phyloP scores from a whole-genome alignment of 2,113 vertebrate genomes.

The Paracanthobrama guichenoti region DNA sequence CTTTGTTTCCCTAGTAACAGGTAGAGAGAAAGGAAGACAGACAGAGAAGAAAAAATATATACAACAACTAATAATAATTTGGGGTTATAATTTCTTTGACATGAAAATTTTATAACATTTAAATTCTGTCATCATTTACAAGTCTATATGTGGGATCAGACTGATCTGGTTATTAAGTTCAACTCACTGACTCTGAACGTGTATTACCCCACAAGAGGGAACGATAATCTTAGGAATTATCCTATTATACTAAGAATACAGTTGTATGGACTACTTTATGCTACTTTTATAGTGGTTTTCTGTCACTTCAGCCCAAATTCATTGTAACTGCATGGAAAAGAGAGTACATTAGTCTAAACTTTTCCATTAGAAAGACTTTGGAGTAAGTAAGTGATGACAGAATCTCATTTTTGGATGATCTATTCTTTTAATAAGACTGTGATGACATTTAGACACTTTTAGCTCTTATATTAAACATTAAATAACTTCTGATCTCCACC shows the following conservation, averaged over 20 bases:
- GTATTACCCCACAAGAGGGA: neutral
- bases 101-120: neutral
- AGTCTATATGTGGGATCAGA: neutral
- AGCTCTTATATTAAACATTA: neutral
- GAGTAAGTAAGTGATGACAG: neutral
- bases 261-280: neutral
- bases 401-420: slow-evolving; percentile 8
- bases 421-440: slow-evolving; percentile 1
- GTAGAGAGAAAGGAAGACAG: neutral
- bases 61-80: neutral
- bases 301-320: neutral
- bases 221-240: neutral
- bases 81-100: neutral
- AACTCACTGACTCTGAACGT: neutral
- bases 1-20: slow-evolving; percentile 82
- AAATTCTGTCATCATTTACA: neutral
- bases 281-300: neutral
- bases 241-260: neutral
- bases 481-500: slow-evolving; percentile 65
- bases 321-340: neutral
- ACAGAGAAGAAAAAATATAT: slow-evolving; percentile 14
- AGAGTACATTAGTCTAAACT: neutral
- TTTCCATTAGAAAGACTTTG: slow-evolving; percentile 15
- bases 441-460: neutral
- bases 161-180: neutral